These are phyloP conservation scores for Chromis chromis DNA, from an alignment of 2,797 vertebrate genomes.

Conservation along the genomic window DNA sequence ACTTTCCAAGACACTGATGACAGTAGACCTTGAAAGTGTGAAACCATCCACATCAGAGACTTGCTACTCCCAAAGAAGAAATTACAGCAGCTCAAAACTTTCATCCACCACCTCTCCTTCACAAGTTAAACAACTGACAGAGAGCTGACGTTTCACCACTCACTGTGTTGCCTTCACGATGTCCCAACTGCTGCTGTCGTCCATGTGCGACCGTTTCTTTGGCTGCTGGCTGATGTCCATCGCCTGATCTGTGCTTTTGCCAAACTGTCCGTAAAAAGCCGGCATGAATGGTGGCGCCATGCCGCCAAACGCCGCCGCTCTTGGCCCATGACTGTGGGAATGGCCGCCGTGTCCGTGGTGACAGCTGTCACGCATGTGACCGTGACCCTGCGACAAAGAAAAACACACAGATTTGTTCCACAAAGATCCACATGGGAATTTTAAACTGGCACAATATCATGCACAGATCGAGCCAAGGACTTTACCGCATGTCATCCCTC, in stretches of 20 bases:
- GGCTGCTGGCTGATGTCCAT: constrained; percentile 82
- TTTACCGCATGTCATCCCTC: neutral
- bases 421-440: neutral
- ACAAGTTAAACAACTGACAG: neutral
- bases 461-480: neutral
- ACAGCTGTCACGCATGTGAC: constrained; percentile 74
- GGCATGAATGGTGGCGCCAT: constrained; percentile 70
- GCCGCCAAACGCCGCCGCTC: constrained; percentile 70
- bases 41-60: too few relatives aligned
- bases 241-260: constrained; percentile 59
- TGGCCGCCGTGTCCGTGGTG: constrained; percentile 77
- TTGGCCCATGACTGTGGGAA: constrained; percentile 79
- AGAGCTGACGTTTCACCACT: constrained; percentile 59
- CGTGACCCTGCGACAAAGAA: constrained; percentile 66
- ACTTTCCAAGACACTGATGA: too few relatives aligned
- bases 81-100: neutral
- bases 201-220: constrained; percentile 81
- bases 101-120: neutral
- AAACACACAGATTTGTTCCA: neutral
- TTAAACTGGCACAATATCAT: neutral
- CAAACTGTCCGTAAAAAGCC: constrained; percentile 73
- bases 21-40: too few relatives aligned
- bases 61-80: neutral
- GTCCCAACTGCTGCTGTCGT: constrained; percentile 92
- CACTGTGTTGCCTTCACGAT: constrained; percentile 97